phyloP scores from a whole-genome alignment of 2,888 invertebrate genomes.

The Thysanoteuthis rhombus region DNA sequence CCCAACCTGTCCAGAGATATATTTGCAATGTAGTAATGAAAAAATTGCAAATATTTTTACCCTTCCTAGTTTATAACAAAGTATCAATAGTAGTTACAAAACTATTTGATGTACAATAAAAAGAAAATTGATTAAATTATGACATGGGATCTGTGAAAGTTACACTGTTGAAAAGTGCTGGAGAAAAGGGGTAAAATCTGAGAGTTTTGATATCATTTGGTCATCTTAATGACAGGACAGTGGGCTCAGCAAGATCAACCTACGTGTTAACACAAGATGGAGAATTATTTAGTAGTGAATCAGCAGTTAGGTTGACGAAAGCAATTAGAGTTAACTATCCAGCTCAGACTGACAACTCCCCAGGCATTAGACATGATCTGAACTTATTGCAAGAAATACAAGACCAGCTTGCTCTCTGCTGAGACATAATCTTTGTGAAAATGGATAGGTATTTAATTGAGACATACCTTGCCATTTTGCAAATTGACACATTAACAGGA shows the following conservation, averaged over 20 bases:
- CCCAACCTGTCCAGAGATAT: too few species aligned
- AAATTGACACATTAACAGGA: background rate
- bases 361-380: background rate
- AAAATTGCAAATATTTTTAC: too few species aligned
- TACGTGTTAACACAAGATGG: background rate
- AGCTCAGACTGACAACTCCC: background rate
- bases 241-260: background rate
- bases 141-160: background rate
- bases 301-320: background rate
- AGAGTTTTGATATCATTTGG: background rate
- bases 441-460: slow-evolving; percentile 12
- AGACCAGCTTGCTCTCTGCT: background rate
- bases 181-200: background rate
- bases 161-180: background rate
- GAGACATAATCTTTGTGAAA: background rate
- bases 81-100: background rate
- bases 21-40: too few species aligned
- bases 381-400: slow-evolving; percentile 12
- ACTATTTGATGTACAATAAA: background rate
- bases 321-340: slow-evolving; percentile 12
- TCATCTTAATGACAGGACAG: background rate
- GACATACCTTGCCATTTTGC: slow-evolving; percentile 12
- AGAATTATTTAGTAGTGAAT: slow-evolving; percentile 12
- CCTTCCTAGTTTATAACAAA: too few species aligned
- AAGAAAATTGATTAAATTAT: background rate